Percentiles rank a stretch among this genome's conserved stretches.
Evolutionary conservation across 2,888 invertebrate genomes (phyloP).

Genomic region (Agonopterix heracliana): DNA sequence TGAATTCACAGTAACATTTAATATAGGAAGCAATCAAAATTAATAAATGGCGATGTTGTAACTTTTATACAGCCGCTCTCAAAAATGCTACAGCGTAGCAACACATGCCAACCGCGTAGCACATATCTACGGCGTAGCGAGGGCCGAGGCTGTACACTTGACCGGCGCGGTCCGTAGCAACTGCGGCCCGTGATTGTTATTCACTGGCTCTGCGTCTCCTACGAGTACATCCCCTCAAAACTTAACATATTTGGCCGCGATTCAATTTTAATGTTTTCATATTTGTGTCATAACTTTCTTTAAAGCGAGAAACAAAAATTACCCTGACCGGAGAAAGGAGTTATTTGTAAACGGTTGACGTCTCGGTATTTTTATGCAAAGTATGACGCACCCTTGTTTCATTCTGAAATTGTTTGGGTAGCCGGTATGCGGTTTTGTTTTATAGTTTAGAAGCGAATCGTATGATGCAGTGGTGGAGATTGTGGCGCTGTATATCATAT

Average conservation of each 20-base stretch:
- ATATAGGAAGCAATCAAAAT: no score
- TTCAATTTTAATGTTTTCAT: conserved; percentile 71
- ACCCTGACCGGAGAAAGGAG: conserved; percentile 51
- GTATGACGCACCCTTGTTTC: conserved; percentile 50
- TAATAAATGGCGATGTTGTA: no score
- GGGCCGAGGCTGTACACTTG: conserved; percentile 21
- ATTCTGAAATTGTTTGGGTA: conserved; percentile 65
- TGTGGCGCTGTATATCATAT: conserved; percentile 51
- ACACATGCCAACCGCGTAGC: conserved; percentile 17
- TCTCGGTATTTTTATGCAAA: conserved; percentile 68
- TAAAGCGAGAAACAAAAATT: conserved; percentile 65
- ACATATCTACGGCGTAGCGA: conserved; percentile 33
- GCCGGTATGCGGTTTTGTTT: conserved; percentile 53
- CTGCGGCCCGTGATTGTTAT: conserved; percentile 47
- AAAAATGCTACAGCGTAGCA: conserved; percentile 15
- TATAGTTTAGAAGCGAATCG: conserved; percentile 41
- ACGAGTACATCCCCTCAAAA: conserved; percentile 53
- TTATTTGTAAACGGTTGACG: conserved; percentile 71
- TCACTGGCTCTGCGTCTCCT: conserved; percentile 43
- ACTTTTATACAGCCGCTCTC: no score
- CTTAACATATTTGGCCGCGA: conserved; percentile 67
- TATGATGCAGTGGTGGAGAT: conserved; percentile 39
- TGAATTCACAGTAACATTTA: no score
- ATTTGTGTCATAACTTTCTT: conserved; percentile 67
- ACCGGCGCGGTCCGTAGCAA: conserved; percentile 17